phyloP scores from a whole-genome alignment of 1,140 invertebrate species.

The Goniozus legneri region DNA sequence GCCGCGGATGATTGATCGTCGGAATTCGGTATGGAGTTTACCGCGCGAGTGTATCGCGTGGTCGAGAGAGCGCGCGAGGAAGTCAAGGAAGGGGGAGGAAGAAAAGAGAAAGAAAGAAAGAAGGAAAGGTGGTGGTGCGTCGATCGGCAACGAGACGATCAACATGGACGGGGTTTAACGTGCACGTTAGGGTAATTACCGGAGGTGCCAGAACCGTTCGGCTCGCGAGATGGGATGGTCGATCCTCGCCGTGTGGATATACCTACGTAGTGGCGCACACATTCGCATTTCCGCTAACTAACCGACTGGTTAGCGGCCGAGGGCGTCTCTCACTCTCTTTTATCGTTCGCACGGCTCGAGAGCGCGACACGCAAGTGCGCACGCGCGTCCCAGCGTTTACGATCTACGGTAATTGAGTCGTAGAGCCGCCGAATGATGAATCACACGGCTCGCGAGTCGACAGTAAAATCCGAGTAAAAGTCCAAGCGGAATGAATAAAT shows the following conservation, averaged over 20 bases:
- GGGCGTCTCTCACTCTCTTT: conserved; percentile 22
- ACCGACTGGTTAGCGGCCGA: conserved; percentile 26
- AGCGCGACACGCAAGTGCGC: conserved; percentile 2
- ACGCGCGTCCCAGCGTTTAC: too few species aligned
- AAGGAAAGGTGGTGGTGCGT: not conserved
- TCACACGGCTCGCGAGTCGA: too few species aligned
- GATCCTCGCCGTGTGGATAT: too few species aligned
- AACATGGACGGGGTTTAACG: conserved; percentile 27
- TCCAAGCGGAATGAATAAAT: too few species aligned
- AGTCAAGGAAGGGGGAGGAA: not conserved
- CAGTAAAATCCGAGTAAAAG: too few species aligned
- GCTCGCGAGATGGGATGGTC: conserved; percentile 25
- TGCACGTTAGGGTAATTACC: conserved; percentile 39
- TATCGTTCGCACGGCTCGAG: too few species aligned
- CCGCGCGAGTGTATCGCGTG: not conserved
- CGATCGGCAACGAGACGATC: conserved; percentile 26
- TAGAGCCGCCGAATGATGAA: too few species aligned
- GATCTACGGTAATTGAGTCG: too few species aligned
- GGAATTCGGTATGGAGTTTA: not conserved
- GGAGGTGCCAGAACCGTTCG: conserved; percentile 33
- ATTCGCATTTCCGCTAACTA: too few species aligned
- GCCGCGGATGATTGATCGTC: not conserved
- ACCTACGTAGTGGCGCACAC: too few species aligned
- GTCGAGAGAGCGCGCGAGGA: too few species aligned
- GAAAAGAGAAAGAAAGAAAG: not conserved